phyloP scores from a whole-genome alignment of 1,140 invertebrate genomes.

The Tetraneura akinire region DNA sequence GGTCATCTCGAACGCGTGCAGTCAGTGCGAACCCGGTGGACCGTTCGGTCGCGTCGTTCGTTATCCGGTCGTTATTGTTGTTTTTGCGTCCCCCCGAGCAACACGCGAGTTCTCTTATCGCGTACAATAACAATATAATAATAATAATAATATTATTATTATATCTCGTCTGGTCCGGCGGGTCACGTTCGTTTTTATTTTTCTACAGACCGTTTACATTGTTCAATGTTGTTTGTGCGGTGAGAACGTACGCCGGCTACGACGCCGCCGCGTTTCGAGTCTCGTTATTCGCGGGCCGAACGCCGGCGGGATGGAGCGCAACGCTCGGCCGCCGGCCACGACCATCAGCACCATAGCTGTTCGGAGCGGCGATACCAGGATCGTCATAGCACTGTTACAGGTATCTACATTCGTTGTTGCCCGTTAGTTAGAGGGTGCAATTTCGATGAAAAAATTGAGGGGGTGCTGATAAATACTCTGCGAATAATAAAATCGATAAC shows the following conservation, averaged over 20 bases:
- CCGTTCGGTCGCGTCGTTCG: slow-evolving; percentile 11
- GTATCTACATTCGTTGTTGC: too few relatives aligned
- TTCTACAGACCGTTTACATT: too few relatives aligned
- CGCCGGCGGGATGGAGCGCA: slow-evolving; percentile 43
- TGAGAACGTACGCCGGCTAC: not conserved
- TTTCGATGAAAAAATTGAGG: too few relatives aligned
- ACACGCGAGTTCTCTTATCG: not conserved
- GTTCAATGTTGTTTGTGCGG: not conserved
- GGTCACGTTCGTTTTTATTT: too few relatives aligned
- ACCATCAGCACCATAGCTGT: slow-evolving; percentile 91
- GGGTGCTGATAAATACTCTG: too few relatives aligned
- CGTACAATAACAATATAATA: too few relatives aligned
- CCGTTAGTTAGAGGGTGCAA: too few relatives aligned
- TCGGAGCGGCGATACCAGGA: slow-evolving; percentile 80
- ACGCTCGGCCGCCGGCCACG: slow-evolving; percentile 60
- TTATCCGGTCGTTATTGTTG: not conserved
- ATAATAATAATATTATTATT: too few relatives aligned
- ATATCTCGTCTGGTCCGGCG: too few relatives aligned
- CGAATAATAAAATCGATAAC: too few relatives aligned
- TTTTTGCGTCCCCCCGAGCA: not conserved
- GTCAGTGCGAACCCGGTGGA: slow-evolving; percentile 38
- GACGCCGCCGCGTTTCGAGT: not conserved
- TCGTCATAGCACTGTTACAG: slow-evolving; percentile 86
- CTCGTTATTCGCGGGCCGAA: not conserved
- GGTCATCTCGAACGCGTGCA: slow-evolving; percentile 49